These are phyloP conservation scores for Philopotamus ludificatus DNA, from an alignment of 1,140 invertebrate genomes.

Conservation along the genomic window DNA sequence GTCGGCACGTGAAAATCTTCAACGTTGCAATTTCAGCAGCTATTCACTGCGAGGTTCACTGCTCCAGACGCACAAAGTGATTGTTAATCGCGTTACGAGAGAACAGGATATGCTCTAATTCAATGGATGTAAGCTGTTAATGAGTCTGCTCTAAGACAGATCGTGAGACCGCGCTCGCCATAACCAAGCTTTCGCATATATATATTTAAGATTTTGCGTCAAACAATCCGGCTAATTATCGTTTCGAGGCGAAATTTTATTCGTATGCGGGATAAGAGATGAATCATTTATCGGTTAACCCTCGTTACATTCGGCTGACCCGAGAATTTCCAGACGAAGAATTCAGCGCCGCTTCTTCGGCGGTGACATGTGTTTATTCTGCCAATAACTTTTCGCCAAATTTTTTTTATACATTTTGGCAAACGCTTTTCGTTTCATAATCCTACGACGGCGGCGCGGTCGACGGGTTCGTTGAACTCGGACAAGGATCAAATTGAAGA, in stretches of 20 bases:
- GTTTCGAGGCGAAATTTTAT: not conserved
- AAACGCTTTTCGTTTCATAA: not conserved
- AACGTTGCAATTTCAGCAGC: no score
- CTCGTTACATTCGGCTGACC: conserved; percentile 13
- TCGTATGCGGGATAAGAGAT: conserved; percentile 1
- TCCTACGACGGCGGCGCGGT: not conserved
- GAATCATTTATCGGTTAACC: conserved; percentile 10
- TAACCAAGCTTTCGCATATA: not conserved
- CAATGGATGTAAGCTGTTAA: not conserved
- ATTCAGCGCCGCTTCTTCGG: not conserved
- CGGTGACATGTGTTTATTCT: not conserved
- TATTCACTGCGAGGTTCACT: not conserved
- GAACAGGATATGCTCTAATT: conserved; percentile 17
- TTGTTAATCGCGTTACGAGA: conserved; percentile 13
- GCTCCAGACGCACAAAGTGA: conserved; percentile 16
- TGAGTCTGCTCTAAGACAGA: not conserved
- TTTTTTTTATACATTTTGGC: not conserved
- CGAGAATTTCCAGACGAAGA: not conserved
- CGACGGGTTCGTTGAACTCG: not conserved
- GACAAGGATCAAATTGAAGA: conserved; percentile 1
- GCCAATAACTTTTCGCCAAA: not conserved
- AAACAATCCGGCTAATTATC: conserved; percentile 4
- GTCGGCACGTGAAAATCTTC: no score
- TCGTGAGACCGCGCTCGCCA: not conserved
- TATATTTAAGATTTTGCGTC: not conserved